These are phyloP conservation scores for Drosophila subpulchrella DNA, from an alignment of 1,140 invertebrate species.

Conservation along the genomic window DNA sequence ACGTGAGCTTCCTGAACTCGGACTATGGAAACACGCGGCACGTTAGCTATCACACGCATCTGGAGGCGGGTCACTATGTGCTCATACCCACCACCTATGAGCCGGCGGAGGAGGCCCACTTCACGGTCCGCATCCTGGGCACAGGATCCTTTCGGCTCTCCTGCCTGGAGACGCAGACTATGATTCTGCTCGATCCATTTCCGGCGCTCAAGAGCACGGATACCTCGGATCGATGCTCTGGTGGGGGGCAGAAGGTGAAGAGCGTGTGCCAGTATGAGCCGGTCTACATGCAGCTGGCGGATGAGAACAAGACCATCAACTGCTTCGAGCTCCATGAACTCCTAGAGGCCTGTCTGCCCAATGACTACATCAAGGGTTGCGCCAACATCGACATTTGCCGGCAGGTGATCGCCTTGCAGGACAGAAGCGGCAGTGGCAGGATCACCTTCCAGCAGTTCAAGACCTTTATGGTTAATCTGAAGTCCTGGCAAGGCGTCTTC, in stretches of 20 bases:
- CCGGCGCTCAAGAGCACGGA: conserved; percentile 87
- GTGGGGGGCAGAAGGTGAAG: conserved; percentile 59
- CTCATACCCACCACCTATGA: conserved; percentile 96
- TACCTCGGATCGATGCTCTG: conserved; percentile 28
- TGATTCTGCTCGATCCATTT: conserved; percentile 92
- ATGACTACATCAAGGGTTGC: conserved; percentile 98
- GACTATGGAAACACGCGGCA: conserved; percentile 96
- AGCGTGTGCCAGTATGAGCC: conserved; percentile 92
- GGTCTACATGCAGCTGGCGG: conserved; percentile 94
- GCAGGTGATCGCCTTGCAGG: conserved; percentile 94
- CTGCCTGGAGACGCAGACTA: conserved; percentile 89
- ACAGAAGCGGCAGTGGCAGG: conserved; percentile 92
- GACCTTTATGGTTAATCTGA: conserved; percentile 95
- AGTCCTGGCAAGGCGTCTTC: conserved; percentile 96
- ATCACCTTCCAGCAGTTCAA: conserved; percentile 95
- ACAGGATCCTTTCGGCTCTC: conserved; percentile 69
- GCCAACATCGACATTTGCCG: conserved; percentile 96
- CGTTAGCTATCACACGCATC: conserved; percentile 91
- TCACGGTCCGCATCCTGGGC: conserved; percentile 78
- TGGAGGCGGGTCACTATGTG: conserved; percentile 93
- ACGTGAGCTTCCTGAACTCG: conserved; percentile 94
- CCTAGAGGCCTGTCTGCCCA: conserved; percentile 95
- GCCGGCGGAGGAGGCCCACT: conserved; percentile 93
- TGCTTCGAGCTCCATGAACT: conserved; percentile 96
- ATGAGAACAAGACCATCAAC: conserved; percentile 94